Base-by-base conservation (phyloP, 2,888 invertebrate genomes). In the Dynastes hyllus region DNA sequence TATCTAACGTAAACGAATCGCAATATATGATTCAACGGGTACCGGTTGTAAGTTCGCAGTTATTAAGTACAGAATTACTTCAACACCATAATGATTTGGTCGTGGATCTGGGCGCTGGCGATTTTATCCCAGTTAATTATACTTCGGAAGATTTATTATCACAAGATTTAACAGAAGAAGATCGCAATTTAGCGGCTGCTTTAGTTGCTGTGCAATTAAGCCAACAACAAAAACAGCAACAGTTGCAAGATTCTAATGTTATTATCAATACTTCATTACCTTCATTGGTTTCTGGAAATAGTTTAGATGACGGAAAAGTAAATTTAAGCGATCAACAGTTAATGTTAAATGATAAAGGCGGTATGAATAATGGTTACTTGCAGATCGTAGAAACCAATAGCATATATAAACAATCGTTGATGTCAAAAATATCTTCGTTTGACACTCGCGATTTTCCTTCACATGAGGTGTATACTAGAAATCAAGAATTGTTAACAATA, bases 181-280 rank as follows among this genome's bases (percentile, higher is more conserved):
- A 92, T 84, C 88, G 92, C 75, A 90, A 91, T 86, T 86, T 93
- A 79, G 92, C 92, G 2, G 92, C 92, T 51, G 92, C 92, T 32
- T 86, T 93, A 75, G 92, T 92, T 22, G 92, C 92, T 8, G 92
- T 92, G 2, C 92, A 93, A 84, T 87, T 92, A 16, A 91, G 91
- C 77, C 92, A 92, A 77, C 92, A 92, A 80, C 92, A 92, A 80
- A 91, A 92, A 81, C 91, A 92, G 55, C 92, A 91, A 78, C 91
- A 91, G 79, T 78, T 88, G 6, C 88, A 88, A 80, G 84, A 85
- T 75, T 80, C 84, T 3, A 84, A 82, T 71, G 84, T 84, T 78
- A 83, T 85, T 76, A 84, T 85, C 50, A 85, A 83, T 77, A 82
- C 84, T 9, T 79, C 84, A 8, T 78, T 85, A 81, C 84, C 85